These are phyloP conservation scores for Mylabris phalerata DNA, from an alignment of 1,140 invertebrate genomes.

Conservation along the genomic window DNA sequence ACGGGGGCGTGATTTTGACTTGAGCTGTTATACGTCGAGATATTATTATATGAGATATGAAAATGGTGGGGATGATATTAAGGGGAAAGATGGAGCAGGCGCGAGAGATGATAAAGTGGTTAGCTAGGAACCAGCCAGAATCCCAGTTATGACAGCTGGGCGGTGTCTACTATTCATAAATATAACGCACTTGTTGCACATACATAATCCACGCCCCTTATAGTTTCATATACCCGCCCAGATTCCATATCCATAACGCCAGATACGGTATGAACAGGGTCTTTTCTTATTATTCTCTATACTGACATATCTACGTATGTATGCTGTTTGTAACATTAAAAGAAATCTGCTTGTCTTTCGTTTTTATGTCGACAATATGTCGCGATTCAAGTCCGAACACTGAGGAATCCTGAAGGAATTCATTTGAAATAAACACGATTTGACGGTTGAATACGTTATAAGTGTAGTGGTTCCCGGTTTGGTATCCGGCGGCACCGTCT, in stretches of 20 bases:
- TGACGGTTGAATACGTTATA: constrained; percentile 17
- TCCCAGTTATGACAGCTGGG: constrained; percentile 42
- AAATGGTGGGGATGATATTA: constrained; percentile 36
- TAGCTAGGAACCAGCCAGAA: constrained; percentile 34
- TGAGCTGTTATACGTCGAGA: constrained; percentile 30
- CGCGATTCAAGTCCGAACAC: constrained; percentile 1
- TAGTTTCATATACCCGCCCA: constrained; percentile 37
- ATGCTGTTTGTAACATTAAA: not conserved
- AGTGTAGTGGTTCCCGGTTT: not conserved
- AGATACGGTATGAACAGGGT: constrained; percentile 7
- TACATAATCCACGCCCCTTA: constrained; percentile 38
- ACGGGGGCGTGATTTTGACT: constrained; percentile 15
- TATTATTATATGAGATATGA: constrained; percentile 44
- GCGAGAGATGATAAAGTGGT: constrained; percentile 38
- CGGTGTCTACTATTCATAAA: constrained; percentile 40
- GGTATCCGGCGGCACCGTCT: constrained; percentile 1
- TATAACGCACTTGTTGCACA: constrained; percentile 42
- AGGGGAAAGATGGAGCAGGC: constrained; percentile 33
- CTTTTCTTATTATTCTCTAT: not conserved
- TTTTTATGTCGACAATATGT: too few relatives aligned
- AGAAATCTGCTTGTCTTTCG: constrained; percentile 1
- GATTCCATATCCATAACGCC: constrained; percentile 40
- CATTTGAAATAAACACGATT: constrained; percentile 17
- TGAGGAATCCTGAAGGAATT: constrained; percentile 14
- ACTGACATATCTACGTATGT: too few relatives aligned